Conservation (phyloP, 2,888 invertebrate species). For the Ectobius pallidus region DNA sequence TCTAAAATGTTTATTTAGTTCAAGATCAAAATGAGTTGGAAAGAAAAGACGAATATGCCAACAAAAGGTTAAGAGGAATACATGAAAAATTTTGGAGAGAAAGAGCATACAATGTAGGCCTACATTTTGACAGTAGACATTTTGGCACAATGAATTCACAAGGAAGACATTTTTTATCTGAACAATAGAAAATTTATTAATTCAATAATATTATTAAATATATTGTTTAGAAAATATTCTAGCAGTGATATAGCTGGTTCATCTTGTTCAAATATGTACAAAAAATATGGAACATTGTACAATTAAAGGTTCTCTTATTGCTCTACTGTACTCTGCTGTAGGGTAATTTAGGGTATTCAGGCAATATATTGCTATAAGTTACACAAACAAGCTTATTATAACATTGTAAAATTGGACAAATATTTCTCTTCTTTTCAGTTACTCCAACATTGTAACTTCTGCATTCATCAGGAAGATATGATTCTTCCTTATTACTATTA, state of each 20-base stretch:
- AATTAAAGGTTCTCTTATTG: no score
- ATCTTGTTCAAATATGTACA: conserved; percentile 11
- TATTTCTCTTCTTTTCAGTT: no score
- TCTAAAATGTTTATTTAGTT: not conserved
- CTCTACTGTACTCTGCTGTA: no score
- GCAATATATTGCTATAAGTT: no score
- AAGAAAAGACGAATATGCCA: conserved; percentile 19
- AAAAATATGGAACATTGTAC: not conserved
- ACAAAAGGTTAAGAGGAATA: conserved; percentile 14
- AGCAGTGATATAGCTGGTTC: conserved; percentile 40
- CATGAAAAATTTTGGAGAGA: not conserved
- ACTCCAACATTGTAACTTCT: no score
- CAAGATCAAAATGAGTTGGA: conserved; percentile 7
- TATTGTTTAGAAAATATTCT: conserved; percentile 23
- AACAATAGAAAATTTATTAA: conserved; percentile 28
- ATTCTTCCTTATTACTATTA: no score
- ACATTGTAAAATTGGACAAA: no score
- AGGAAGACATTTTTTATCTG: conserved; percentile 33
- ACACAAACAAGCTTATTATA: no score
- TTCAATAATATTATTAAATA: conserved; percentile 27
- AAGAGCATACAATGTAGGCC: conserved; percentile 16
- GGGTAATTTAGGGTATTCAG: no score
- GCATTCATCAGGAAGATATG: no score
- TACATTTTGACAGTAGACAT: conserved; percentile 26
- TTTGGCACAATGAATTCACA: conserved; percentile 44